These are phyloP conservation scores for Spinus pinus DNA, from an alignment of 2,797 vertebrate species.

Conservation along the genomic window DNA sequence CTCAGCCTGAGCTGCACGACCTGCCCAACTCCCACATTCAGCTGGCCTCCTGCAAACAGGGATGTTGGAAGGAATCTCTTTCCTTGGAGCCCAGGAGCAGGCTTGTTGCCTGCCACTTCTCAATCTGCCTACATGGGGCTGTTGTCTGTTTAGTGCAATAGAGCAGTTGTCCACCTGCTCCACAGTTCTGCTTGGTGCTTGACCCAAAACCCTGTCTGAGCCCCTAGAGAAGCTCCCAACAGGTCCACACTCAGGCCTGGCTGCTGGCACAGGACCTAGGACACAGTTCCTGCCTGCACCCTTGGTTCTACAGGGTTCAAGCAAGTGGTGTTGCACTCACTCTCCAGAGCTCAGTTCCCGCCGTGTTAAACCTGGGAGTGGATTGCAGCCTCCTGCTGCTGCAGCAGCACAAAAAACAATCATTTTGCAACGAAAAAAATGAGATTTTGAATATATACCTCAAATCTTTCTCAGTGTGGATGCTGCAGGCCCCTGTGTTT, in stretches of 20 bases:
- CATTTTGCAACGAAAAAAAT: neutral
- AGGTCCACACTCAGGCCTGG: neutral
- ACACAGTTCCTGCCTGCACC: fast-evolving
- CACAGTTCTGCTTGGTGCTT: neutral
- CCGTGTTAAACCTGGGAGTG: fast-evolving
- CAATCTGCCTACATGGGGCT: fast-evolving
- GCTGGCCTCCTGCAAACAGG: neutral
- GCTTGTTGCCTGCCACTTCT: neutral
- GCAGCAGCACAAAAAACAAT: neutral
- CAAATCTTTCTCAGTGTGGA: neutral
- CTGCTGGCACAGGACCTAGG: neutral
- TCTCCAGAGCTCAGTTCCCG: neutral
- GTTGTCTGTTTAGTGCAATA: neutral
- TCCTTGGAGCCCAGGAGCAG: neutral
- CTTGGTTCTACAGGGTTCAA: neutral
- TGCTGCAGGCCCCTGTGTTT: neutral
- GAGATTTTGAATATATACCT: neutral
- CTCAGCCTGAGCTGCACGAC: fast-evolving
- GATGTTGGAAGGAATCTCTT: neutral
- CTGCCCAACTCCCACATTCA: neutral
- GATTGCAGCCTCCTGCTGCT: neutral
- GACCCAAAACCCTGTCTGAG: neutral
- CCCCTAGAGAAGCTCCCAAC: neutral
- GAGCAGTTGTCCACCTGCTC: neutral
- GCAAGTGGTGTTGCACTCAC: neutral